Evolutionary conservation across 2,797 vertebrate species (phyloP), one percentile per base, ranked within the genome.

Genomic region (Myiotriccus ornatus): DNA sequence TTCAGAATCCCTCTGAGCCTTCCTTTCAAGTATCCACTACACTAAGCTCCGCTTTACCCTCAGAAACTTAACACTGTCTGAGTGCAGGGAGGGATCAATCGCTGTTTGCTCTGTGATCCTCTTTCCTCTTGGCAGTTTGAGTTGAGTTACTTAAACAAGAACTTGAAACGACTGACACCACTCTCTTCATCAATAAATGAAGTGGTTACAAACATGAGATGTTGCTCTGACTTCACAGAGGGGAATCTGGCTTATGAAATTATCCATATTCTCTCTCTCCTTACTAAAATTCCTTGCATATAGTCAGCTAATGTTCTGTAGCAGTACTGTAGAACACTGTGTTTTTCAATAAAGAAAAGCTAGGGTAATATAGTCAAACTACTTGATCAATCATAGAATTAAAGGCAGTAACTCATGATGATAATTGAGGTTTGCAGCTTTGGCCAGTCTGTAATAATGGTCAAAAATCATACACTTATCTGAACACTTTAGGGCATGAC

Each of bases 121-220:
- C 8, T 94, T 94, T 93, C 93, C 70, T 86, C 73, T 71, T 91
- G 63, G 69, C 94, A 79, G 59, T 91, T 71, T 65, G 85, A 94
- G 75, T 35, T 75, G 46, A 94, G 89, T 94, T 90, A 82, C 89
- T 94, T 89, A 91, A 77, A 68, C 86, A 83, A 65, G 85, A 96
- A 90, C 34, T 86, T 90, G 89, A 96, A 91, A 87, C 19, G 0
- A 21, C 63, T 80, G 74, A 89, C 80, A 79, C 56, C 4, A 1
- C 44, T 41, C 44, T 79, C 85, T 87, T 94, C 83, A 90, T 94
- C 83, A 90, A 91, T 95, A 91, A 93, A 92, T 94, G 80, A 96
- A 84, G 80, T 3, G 3, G 50, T 76, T 93, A 64, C 62, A 79
- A 74, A 84, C 47, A 75, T 43, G 62, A 85, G 68, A 67, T 30